These are phyloP conservation scores for Manis javanica DNA, from an alignment of 2,797 vertebrate genomes.

Conservation along the genomic window DNA sequence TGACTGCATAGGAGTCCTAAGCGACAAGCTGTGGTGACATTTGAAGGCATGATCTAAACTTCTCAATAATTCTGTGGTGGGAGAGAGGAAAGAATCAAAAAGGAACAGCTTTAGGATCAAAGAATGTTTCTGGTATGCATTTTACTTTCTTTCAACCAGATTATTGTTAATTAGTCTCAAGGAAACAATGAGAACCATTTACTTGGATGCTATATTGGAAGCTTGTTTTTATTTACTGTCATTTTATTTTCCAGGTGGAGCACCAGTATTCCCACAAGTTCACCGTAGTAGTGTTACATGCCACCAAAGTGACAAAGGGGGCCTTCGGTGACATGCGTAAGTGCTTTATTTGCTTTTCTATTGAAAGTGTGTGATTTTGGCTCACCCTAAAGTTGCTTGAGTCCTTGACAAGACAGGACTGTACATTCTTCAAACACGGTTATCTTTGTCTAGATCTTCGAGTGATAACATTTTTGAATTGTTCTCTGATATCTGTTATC, in stretches of 20 bases:
- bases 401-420: not conserved
- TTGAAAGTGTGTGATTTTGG: not conserved
- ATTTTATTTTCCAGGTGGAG: slow-evolving; percentile 92
- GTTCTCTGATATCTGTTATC: not conserved
- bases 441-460: not conserved
- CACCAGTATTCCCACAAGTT: slow-evolving; percentile 97
- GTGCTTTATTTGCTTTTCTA: slow-evolving; percentile 81
- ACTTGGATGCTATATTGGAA: slow-evolving; percentile 22
- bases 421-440: not conserved
- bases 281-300: slow-evolving; percentile 92
- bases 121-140: slow-evolving; percentile 85
- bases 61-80: slow-evolving; percentile 66
- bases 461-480: not conserved
- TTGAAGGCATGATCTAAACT: slow-evolving; percentile 67
- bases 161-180: slow-evolving; percentile 50
- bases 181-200: slow-evolving; percentile 36
- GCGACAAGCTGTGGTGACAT: slow-evolving; percentile 41
- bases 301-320: slow-evolving; percentile 97
- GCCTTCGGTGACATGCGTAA: slow-evolving; percentile 96
- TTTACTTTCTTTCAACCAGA: slow-evolving; percentile 63
- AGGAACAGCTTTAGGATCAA: slow-evolving; percentile 68
- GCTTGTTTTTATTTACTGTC: slow-evolving; percentile 66
- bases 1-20: slow-evolving; percentile 66
- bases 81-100: slow-evolving; percentile 25
- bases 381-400: not conserved